These are phyloP conservation scores for Nematostella vectensis DNA, from an alignment of 92 coral and sea anemone species.

Conservation along the genomic window DNA sequence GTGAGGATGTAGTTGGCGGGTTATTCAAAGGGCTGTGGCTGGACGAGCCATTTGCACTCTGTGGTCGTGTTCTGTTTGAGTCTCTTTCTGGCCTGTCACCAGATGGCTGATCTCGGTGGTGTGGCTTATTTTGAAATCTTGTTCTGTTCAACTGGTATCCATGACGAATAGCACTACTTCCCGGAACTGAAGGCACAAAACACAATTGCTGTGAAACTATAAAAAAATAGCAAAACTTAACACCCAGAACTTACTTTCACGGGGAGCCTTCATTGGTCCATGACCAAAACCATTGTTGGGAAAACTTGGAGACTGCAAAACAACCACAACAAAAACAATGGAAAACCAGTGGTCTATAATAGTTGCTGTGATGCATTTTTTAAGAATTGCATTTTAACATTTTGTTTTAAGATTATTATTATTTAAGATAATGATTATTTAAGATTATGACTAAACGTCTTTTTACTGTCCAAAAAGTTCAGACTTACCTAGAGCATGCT, in stretches of 20 bases:
- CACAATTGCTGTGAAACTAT: not conserved
- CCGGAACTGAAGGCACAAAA: slow-evolving; percentile 8
- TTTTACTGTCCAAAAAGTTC: too few species aligned
- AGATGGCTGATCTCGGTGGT: slow-evolving; percentile 29
- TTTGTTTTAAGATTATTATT: too few species aligned
- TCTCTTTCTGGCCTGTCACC: slow-evolving; percentile 37
- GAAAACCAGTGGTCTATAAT: too few species aligned
- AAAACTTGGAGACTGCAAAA: slow-evolving; percentile 43
- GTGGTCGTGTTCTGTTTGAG: slow-evolving; percentile 36
- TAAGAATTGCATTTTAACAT: too few species aligned
- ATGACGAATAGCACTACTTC: slow-evolving; percentile 32
- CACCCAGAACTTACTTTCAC: slow-evolving; percentile 18
- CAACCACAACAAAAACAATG: too few species aligned
- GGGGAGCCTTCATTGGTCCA: slow-evolving; percentile 42
- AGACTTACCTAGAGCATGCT: too few species aligned
- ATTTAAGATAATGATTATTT: too few species aligned
- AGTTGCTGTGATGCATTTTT: too few species aligned
- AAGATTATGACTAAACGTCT: too few species aligned
- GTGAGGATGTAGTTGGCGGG: slow-evolving; percentile 13
- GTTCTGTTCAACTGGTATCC: slow-evolving; percentile 41
- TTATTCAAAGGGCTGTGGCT: slow-evolving; percentile 8
- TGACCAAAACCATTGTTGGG: slow-evolving; percentile 60
- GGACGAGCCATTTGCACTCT: slow-evolving; percentile 33
- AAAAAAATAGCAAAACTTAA: too few species aligned
- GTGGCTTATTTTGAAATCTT: slow-evolving; percentile 35